A percentile compares a stretch with the other conserved stretches of the same genome.
These are phyloP conservation scores for Cetonia aurata DNA, from an alignment of 2,888 invertebrate species.

Conservation along the genomic window DNA sequence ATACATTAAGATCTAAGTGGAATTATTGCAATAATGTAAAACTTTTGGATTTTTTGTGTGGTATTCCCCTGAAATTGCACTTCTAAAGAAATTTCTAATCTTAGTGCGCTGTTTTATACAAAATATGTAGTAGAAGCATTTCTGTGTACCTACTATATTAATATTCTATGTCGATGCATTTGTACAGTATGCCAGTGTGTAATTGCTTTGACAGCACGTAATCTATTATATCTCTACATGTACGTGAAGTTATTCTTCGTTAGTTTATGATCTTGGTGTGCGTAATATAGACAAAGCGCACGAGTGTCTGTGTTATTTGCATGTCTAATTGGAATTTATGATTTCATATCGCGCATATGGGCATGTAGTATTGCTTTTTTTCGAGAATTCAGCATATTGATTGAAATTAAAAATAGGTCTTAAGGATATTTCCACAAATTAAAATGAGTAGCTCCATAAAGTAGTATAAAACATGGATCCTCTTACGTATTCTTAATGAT, in stretches of 20 bases:
- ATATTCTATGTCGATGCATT: slow-evolving; percentile 6
- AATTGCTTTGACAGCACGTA: slow-evolving; percentile 35
- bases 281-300: too few relatives aligned
- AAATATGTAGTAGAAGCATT: not conserved
- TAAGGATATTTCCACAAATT: too few relatives aligned
- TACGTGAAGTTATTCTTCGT: slow-evolving; percentile 7
- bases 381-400: not conserved
- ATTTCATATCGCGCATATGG: not conserved
- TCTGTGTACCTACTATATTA: not conserved
- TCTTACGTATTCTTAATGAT: not conserved
- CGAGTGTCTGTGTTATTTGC: slow-evolving; percentile 4
- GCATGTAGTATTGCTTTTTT: slow-evolving; percentile 2
- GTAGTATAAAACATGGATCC: too few relatives aligned
- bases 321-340: slow-evolving; percentile 17
- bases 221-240: slow-evolving; percentile 21
- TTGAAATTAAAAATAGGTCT: too few relatives aligned
- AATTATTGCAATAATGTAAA: too few relatives aligned
- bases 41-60: too few relatives aligned
- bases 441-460: too few relatives aligned
- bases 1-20: too few relatives aligned
- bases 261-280: too few relatives aligned
- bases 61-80: too few relatives aligned
- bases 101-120: too few relatives aligned
- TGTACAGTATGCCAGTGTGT: slow-evolving; percentile 13
- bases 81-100: too few relatives aligned